Evolutionary conservation across 2,797 vertebrate species (phyloP).

Genomic region (Myripristis jacobus): DNA sequence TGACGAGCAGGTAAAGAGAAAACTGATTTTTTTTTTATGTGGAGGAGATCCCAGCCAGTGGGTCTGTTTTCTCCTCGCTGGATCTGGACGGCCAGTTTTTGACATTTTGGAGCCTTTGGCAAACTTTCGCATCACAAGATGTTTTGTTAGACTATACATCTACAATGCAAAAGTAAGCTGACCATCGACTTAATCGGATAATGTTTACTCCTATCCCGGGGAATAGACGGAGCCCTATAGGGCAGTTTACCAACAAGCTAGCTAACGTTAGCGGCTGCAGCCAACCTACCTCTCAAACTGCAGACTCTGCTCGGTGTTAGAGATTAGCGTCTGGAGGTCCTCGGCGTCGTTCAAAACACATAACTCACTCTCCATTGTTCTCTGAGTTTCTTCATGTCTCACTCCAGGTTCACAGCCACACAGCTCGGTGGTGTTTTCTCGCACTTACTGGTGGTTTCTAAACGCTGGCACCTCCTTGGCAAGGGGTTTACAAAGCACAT

Average conservation of each 20-base stretch:
- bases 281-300: constrained; percentile 76
- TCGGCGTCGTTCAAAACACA: constrained; percentile 78
- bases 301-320: constrained; percentile 58
- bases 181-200: background rate
- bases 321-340: constrained; percentile 71
- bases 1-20: background rate
- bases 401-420: constrained; percentile 22
- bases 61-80: background rate
- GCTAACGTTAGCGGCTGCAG: constrained; percentile 8
- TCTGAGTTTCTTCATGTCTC: constrained; percentile 79
- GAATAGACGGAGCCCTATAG: background rate
- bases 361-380: constrained; percentile 81
- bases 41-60: background rate
- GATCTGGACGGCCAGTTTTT: too few species aligned
- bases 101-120: background rate
- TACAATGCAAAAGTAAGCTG: constrained; percentile 17
- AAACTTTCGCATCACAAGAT: background rate
- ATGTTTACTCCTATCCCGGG: background rate
- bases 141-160: background rate
- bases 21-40: too few species aligned
- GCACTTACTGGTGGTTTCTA: constrained; percentile 2
- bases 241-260: background rate
- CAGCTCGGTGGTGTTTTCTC: constrained; percentile 3
- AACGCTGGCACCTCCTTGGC: background rate
- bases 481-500: constrained; percentile 28